Evolutionary conservation across 2,888 invertebrate genomes (phyloP).

Genomic region (Carabus problematicus): DNA sequence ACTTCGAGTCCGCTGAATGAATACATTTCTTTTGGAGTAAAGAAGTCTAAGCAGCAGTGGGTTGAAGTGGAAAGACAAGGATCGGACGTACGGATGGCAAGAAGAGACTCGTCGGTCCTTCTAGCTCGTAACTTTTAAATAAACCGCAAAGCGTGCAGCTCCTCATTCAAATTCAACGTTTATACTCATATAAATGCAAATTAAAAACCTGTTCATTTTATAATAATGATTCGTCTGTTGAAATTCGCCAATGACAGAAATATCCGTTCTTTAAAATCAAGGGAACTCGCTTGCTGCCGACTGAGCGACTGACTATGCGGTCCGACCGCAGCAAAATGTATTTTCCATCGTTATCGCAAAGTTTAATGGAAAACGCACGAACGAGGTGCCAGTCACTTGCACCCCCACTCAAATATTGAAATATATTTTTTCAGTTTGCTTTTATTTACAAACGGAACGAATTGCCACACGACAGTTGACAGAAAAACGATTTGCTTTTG

Average conservation of each 20-base stretch:
- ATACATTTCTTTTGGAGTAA: neutral
- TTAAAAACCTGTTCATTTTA: slow-evolving; percentile 46
- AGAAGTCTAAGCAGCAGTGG: neutral
- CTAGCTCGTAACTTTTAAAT: slow-evolving; percentile 37
- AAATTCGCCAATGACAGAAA: slow-evolving; percentile 42
- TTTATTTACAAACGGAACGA: slow-evolving; percentile 32
- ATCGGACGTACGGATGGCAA: slow-evolving; percentile 20
- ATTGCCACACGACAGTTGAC: slow-evolving; percentile 35
- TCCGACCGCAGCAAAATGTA: slow-evolving; percentile 25
- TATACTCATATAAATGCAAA: slow-evolving; percentile 48
- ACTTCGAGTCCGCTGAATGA: no score
- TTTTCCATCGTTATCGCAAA: slow-evolving; percentile 35
- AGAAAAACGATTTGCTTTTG: slow-evolving; percentile 33
- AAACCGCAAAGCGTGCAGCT: slow-evolving; percentile 31
- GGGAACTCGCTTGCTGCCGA: slow-evolving; percentile 9
- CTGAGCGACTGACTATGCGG: neutral
- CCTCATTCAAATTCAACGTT: slow-evolving; percentile 43
- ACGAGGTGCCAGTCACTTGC: slow-evolving; percentile 22
- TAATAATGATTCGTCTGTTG: slow-evolving; percentile 44
- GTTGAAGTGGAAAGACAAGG: slow-evolving; percentile 1
- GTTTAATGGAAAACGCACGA: slow-evolving; percentile 37
- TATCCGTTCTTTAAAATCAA: slow-evolving; percentile 34
- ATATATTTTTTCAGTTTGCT: slow-evolving; percentile 22
- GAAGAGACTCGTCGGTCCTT: slow-evolving; percentile 15
- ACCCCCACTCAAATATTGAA: slow-evolving; percentile 34